Base-by-base conservation (phyloP, 2,797 vertebrate genomes). In the Galaxias olidus region DNA sequence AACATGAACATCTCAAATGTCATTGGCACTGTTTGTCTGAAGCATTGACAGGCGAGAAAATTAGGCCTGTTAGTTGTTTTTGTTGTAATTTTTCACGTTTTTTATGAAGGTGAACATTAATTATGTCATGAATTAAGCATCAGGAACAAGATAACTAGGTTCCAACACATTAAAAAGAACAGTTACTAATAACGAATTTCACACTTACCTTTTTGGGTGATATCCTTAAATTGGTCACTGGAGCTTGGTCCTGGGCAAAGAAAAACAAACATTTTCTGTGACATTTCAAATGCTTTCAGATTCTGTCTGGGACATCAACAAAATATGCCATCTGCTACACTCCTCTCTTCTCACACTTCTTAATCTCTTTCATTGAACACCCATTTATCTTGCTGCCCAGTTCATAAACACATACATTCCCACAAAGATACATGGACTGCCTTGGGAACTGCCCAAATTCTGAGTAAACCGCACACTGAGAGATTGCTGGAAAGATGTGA, bases 201-300 rank as follows among this genome's bases (percentile, higher is more conserved):
- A 14, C 9, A 53, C 81, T 93, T 95, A 98, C 97, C 91, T 99
- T 99, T 90, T 99, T 99, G 8, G 96, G 91, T 59, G 97, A 99
- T 82, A 99, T 98, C 89, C 90, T 95, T 87, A 99, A 86, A 82
- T 96, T 94, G 75, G 95, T 98, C 82, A 98, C 91, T 8, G 94
- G 92, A 88, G 90, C 90, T 72, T 87, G 91, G 81, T 91, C 94
- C 97, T 98, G 87, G 74, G 91, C 88, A 77, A 48, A 18, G 12
- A 60, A 6, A 60, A 47, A 57, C 1, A 43, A 9, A 63, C 18
- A 46, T 40, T 11, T 79, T 74, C 65, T 65, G 0, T 63, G 10
- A 73, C 10, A 69, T 0, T 58, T 49, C 48, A 10, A 17, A 60
- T 12, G 9, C 43, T 62, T 41, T 65, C 52, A 11, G 41, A 46